A percentile compares a stretch with the other conserved stretches of the same genome.
phyloP scores from a whole-genome alignment of 1,140 invertebrate genomes.

The Lamellibrachia luymesi region DNA sequence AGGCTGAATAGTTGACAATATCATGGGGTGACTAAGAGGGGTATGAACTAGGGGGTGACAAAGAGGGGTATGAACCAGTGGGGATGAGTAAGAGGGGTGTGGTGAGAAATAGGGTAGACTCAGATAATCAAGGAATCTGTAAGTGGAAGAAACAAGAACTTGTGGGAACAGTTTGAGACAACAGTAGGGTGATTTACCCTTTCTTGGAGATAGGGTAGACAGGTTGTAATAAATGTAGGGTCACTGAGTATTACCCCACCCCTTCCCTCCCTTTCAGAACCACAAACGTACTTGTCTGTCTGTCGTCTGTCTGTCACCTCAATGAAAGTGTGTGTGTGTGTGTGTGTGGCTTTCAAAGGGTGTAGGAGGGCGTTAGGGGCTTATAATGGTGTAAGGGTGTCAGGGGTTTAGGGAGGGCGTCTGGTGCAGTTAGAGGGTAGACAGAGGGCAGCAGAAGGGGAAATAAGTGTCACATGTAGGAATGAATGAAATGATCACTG shows the following conservation, averaged over 20 bases:
- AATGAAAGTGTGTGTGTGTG: background rate
- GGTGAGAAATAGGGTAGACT: background rate
- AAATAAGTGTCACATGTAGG: background rate
- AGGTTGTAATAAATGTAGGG: background rate
- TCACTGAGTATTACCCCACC: background rate
- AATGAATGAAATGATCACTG: background rate
- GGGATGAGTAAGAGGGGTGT: background rate
- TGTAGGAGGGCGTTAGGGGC: background rate
- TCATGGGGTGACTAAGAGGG: background rate
- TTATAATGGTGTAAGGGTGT: background rate
- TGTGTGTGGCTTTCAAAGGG: background rate
- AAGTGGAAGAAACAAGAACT: background rate
- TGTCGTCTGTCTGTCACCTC: background rate
- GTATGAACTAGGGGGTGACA: background rate
- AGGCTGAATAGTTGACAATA: background rate
- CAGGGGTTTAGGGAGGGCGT: background rate
- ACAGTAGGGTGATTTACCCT: background rate
- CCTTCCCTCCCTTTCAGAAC: background rate
- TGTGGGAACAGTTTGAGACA: background rate
- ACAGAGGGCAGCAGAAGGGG: background rate
- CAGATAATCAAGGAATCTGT: background rate
- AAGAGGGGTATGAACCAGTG: background rate
- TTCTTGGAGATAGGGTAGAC: background rate
- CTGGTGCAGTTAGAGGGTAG: background rate
- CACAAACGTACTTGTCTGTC: background rate